Conservation (phyloP, 2,113 vertebrate genomes). For the Tachuris rubrigastra region DNA sequence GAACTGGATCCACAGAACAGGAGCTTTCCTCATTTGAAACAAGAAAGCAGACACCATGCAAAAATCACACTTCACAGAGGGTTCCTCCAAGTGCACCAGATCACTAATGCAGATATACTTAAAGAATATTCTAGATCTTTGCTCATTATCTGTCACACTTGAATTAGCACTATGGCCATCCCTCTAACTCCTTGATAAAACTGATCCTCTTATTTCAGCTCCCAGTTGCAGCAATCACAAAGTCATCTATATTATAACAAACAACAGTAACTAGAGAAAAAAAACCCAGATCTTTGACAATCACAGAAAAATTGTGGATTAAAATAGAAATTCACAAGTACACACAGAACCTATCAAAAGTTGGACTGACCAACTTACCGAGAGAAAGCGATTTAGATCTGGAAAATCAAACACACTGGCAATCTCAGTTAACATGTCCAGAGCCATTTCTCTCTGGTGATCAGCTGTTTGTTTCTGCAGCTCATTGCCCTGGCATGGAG, state of each 20-base stretch:
- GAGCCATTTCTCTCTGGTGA: constrained; percentile 88
- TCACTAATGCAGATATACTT: not conserved
- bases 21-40: not conserved
- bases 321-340: not conserved
- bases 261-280: not conserved
- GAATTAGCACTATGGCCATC: not conserved
- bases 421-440: constrained; percentile 92
- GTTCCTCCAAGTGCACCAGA: not conserved
- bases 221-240: not conserved
- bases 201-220: not conserved
- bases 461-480: constrained; percentile 82
- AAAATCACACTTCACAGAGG: not conserved
- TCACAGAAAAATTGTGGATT: not conserved
- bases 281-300: not conserved
- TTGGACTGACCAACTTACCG: constrained; percentile 73
- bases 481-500: constrained; percentile 80
- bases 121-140: not conserved
- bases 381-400: constrained; percentile 94
- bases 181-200: not conserved
- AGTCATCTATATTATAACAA: not conserved
- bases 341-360: not conserved
- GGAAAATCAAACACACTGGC: constrained; percentile 98
- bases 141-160: not conserved
- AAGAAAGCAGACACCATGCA: not conserved
- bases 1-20: not conserved